Conservation (phyloP, 92 coral and sea anemone genomes). For the Parazoanthus darwini region DNA sequence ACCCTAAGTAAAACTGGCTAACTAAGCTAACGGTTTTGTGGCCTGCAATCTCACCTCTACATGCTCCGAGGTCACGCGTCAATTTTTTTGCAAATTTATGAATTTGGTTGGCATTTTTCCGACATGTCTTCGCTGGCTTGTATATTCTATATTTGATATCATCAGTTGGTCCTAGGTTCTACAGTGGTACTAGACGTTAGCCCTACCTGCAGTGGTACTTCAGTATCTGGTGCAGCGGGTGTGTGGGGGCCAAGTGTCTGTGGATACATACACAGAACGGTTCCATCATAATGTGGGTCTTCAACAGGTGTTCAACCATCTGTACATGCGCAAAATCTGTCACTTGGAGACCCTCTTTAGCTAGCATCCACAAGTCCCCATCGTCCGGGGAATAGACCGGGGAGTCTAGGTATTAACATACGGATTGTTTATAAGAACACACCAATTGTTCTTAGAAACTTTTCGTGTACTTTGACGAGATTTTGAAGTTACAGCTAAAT, state of each 20-base stretch:
- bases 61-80: no score
- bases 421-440: neutral
- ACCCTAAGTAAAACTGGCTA: no score
- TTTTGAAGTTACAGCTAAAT: no score
- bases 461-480: no score
- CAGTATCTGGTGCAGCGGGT: slow-evolving; percentile 82
- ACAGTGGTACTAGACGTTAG: neutral
- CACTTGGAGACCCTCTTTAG: slow-evolving; percentile 82
- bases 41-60: no score
- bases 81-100: no score
- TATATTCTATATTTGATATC: no score
- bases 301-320: slow-evolving; percentile 94
- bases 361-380: slow-evolving; percentile 86
- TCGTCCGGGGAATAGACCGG: slow-evolving; percentile 82
- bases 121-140: no score
- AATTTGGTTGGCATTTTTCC: no score
- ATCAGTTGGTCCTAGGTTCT: neutral
- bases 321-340: slow-evolving; percentile 92
- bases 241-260: slow-evolving; percentile 76
- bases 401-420: slow-evolving; percentile 57
- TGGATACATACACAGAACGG: slow-evolving; percentile 87
- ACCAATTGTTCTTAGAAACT: no score
- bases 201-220: slow-evolving; percentile 82
- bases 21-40: no score
- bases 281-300: slow-evolving; percentile 94